A percentile compares a stretch with the other conserved stretches of the same genome.
phyloP scores from a whole-genome alignment of 35 echinoderm and acorn worm genomes.

The Ptychodera flava region DNA sequence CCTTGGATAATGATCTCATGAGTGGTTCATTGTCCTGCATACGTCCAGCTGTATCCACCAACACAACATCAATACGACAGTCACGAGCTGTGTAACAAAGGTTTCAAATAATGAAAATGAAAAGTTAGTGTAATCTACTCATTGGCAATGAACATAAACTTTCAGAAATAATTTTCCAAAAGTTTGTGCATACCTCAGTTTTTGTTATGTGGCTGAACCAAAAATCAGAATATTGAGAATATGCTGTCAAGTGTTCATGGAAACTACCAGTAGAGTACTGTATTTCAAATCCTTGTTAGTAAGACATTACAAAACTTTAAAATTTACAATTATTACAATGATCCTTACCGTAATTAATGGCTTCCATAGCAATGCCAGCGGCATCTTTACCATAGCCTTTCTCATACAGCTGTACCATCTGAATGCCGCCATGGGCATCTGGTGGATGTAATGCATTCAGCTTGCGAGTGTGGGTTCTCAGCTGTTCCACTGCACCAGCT shows the following conservation, averaged over 20 bases:
- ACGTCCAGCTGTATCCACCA: slow-evolving; percentile 94
- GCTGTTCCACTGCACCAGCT: slow-evolving; percentile 78
- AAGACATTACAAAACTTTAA: too few species aligned
- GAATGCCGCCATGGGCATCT: slow-evolving; percentile 34
- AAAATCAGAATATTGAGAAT: too few species aligned
- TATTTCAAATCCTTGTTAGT: too few species aligned
- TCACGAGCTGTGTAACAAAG: slow-evolving; percentile 95
- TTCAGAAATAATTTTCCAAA: too few species aligned
- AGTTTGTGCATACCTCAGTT: too few species aligned
- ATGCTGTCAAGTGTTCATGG: too few species aligned
- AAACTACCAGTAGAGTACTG: too few species aligned
- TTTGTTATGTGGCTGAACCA: too few species aligned
- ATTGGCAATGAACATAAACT: too few species aligned
- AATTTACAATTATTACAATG: too few species aligned
- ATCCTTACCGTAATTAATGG: slow-evolving; percentile 86
- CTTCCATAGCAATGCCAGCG: slow-evolving; percentile 96
- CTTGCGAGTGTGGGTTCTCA: slow-evolving; percentile 65
- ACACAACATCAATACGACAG: slow-evolving; percentile 69
- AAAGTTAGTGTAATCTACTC: not conserved
- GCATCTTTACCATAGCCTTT: slow-evolving; percentile 98
- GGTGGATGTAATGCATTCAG: slow-evolving; percentile 85
- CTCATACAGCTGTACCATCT: slow-evolving; percentile 78
- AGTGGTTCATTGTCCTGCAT: slow-evolving; percentile 98
- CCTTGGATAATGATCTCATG: slow-evolving; percentile 92
- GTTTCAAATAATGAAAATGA: too few species aligned